These are phyloP conservation scores for Philotrypesis tridentata DNA, from an alignment of 1,140 invertebrate species.

Conservation along the genomic window DNA sequence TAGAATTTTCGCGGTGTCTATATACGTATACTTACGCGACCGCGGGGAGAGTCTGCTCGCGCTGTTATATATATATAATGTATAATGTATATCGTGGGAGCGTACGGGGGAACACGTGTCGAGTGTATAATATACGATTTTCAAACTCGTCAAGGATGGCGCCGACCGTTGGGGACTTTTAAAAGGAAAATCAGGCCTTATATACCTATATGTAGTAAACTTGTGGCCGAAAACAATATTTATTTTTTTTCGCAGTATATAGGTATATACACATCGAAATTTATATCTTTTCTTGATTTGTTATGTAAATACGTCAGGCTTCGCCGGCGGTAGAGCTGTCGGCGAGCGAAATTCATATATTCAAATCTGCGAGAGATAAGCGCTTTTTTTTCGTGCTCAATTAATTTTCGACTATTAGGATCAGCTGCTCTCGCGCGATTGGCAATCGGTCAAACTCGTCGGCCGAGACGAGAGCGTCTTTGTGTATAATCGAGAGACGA, in stretches of 20 bases:
- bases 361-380: background rate
- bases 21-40: background rate
- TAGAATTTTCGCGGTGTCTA: background rate
- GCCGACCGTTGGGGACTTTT: background rate
- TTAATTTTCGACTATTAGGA: constrained; percentile 13
- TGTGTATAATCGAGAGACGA: background rate
- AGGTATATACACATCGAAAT: background rate
- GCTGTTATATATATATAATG: too few species aligned
- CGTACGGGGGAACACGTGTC: background rate
- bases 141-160: constrained; percentile 40
- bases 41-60: too few species aligned
- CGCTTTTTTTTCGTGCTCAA: background rate
- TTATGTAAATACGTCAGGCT: background rate
- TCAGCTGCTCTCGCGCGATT: background rate
- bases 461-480: background rate
- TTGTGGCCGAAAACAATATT: too few species aligned
- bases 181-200: background rate
- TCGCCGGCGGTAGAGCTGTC: background rate
- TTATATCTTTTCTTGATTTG: background rate
- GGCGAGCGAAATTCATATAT: background rate
- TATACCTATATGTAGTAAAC: too few species aligned
- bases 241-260: too few species aligned
- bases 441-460: background rate
- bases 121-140: background rate
- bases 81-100: constrained; percentile 24